These are phyloP conservation scores for Cheilosia soror DNA, from an alignment of 2,888 invertebrate genomes.

Conservation along the genomic window DNA sequence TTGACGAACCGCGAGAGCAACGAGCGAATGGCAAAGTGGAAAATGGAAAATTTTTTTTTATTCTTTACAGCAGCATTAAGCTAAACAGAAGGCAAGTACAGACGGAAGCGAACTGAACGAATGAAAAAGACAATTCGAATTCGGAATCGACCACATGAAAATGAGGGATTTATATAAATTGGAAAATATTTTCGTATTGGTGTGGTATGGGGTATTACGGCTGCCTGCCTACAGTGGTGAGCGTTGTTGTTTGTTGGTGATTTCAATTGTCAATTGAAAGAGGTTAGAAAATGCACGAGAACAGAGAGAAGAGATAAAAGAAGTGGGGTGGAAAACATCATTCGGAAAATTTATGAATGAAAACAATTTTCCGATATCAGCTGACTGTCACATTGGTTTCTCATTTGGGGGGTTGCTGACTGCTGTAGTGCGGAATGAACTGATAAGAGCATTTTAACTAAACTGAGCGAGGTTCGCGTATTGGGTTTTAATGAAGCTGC, in stretches of 20 bases:
- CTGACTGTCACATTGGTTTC: slow-evolving; percentile 59
- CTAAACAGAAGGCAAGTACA: too few species aligned
- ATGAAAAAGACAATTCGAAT: slow-evolving; percentile 11
- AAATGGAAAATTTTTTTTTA: slow-evolving; percentile 17
- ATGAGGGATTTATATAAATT: slow-evolving; percentile 60
- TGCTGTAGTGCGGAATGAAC: background rate
- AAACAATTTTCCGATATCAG: slow-evolving; percentile 59
- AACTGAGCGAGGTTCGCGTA: slow-evolving; percentile 14
- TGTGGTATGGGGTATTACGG: background rate
- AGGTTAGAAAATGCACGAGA: slow-evolving; percentile 20
- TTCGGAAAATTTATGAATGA: slow-evolving; percentile 44
- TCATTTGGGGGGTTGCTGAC: slow-evolving; percentile 5
- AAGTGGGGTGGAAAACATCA: slow-evolving; percentile 20
- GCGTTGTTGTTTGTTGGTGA: background rate
- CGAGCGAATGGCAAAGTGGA: background rate
- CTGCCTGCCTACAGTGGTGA: background rate
- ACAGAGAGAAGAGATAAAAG: background rate
- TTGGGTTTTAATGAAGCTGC: background rate
- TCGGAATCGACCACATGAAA: slow-evolving; percentile 46
- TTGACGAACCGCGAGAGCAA: slow-evolving; percentile 6
- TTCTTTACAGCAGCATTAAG: background rate
- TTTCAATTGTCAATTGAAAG: background rate
- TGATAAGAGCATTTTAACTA: slow-evolving; percentile 38
- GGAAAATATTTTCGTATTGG: slow-evolving; percentile 63
- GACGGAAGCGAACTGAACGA: slow-evolving; percentile 27